These are phyloP conservation scores for Neotoxoptera formosana DNA, from an alignment of 1,140 invertebrate species.

Conservation along the genomic window DNA sequence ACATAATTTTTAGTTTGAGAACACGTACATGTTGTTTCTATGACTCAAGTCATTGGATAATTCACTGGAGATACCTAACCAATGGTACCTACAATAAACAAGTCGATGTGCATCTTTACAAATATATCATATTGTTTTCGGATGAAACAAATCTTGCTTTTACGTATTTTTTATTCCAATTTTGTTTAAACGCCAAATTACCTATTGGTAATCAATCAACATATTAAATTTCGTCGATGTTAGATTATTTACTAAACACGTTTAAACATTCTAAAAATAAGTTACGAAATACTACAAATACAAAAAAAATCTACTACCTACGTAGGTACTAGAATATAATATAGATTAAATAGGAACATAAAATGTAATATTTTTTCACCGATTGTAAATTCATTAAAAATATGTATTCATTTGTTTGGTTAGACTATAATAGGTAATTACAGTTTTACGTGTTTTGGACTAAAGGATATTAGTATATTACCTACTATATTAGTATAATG, in stretches of 20 bases:
- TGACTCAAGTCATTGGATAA: slow-evolving; percentile 37
- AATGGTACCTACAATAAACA: not conserved
- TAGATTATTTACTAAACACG: not conserved
- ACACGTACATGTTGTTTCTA: not conserved
- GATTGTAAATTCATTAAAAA: too few relatives aligned
- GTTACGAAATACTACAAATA: not conserved
- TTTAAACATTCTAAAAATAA: not conserved
- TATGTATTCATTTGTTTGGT: too few relatives aligned
- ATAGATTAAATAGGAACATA: not conserved
- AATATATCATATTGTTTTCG: not conserved
- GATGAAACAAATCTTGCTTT: not conserved
- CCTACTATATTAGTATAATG: too few relatives aligned
- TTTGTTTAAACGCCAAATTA: not conserved
- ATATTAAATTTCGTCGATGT: not conserved
- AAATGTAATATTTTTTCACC: too few relatives aligned
- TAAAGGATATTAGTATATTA: not conserved
- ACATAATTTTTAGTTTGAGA: slow-evolving; percentile 20
- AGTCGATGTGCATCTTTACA: not conserved
- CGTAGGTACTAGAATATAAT: not conserved
- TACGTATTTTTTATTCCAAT: not conserved
- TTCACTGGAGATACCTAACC: not conserved
- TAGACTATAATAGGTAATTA: too few relatives aligned
- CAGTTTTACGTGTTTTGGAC: not conserved
- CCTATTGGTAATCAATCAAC: not conserved
- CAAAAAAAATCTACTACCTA: not conserved